phyloP scores from a whole-genome alignment of 2,888 invertebrate genomes.

The Melanchra persicariae region DNA sequence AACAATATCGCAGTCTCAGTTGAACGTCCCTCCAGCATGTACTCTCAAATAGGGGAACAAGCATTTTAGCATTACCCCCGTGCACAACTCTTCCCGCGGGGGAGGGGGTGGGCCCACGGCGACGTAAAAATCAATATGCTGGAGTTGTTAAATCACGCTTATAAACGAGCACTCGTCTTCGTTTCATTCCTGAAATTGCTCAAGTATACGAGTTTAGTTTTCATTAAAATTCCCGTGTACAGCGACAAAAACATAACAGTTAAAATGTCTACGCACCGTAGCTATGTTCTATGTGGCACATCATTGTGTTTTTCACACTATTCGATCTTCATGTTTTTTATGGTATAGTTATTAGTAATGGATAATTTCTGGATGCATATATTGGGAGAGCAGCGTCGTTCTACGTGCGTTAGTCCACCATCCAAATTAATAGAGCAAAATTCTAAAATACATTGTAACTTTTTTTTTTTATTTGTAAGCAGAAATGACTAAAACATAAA shows the following conservation, averaged over 20 bases:
- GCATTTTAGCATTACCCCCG: slow-evolving; percentile 91
- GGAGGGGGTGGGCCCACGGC: slow-evolving; percentile 89
- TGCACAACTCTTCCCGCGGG: slow-evolving; percentile 91
- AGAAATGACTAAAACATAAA: slow-evolving; percentile 9
- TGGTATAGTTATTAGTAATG: background rate
- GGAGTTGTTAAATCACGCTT: slow-evolving; percentile 95
- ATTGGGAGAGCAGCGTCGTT: background rate
- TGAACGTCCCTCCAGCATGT: slow-evolving; percentile 89
- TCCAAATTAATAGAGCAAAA: background rate
- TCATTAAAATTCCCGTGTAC: slow-evolving; percentile 69
- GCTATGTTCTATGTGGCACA: slow-evolving; percentile 20
- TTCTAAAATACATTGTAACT: slow-evolving; percentile 1
- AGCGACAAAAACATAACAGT: slow-evolving; percentile 57
- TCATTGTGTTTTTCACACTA: slow-evolving; percentile 24
- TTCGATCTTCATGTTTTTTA: background rate
- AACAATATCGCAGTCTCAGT: slow-evolving; percentile 73
- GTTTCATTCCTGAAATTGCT: slow-evolving; percentile 89
- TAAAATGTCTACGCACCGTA: slow-evolving; percentile 32
- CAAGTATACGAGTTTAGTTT: slow-evolving; percentile 81
- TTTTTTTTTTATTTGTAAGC: slow-evolving; percentile 4
- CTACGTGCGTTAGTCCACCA: background rate
- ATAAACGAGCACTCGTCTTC: slow-evolving; percentile 92
- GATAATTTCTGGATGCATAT: background rate
- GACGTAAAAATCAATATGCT: slow-evolving; percentile 92
- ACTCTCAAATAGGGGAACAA: slow-evolving; percentile 91